Base-by-base conservation (phyloP, 2,888 invertebrate genomes). In the Gryllus longicercus region DNA sequence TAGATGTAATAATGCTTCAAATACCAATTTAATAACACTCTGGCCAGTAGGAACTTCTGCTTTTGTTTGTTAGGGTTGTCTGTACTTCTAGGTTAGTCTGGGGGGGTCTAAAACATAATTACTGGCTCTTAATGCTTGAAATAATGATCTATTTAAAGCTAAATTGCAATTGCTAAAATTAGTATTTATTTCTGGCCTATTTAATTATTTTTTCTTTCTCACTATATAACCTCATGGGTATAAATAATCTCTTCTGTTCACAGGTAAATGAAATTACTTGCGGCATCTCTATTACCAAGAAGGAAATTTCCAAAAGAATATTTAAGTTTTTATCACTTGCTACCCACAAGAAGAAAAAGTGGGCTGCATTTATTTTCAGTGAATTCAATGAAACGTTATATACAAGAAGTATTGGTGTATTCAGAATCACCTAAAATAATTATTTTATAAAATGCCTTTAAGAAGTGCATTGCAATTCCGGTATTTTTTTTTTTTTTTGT, bases 331-430 rank as follows among this genome's bases (percentile, higher is more conserved):
- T 63, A 63, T 63, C 14, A 63, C 63, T 63, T 63, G 63, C 63
- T n/a, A 63, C 63, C 63, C 63, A 63, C 63, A 18, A 14, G 63
- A 63, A 63, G 63, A 63, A 63, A 63, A 63, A 63, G 63, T 63
- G 63, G 63, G 63, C 63, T 63, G 63, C 63, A 63, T 63, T 63
- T 63, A 63, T 63, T 63, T 63, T 63, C 63, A 63, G 63, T n/a
- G n/a, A 63, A 11, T 63, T 63, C n/a, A 14, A 63, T 18, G 63
- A 63, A 63, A 18, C 63, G 12, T 63, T 8, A 63, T 63, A 63
- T 63, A 63, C 63, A 63, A 63, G 63, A n/a, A 63, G 63, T 63
- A 63, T 63, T 63, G 63, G 63, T 63, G 63, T 63, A 63, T 63
- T 63, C 63, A 63, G 63, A 63, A 63, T 63, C 63, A 4, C 63